A percentile compares a stretch with the other conserved stretches of the same genome.
phyloP scores from a whole-genome alignment of 92 coral and sea anemone species.

The Palythoa heliodiscus region DNA sequence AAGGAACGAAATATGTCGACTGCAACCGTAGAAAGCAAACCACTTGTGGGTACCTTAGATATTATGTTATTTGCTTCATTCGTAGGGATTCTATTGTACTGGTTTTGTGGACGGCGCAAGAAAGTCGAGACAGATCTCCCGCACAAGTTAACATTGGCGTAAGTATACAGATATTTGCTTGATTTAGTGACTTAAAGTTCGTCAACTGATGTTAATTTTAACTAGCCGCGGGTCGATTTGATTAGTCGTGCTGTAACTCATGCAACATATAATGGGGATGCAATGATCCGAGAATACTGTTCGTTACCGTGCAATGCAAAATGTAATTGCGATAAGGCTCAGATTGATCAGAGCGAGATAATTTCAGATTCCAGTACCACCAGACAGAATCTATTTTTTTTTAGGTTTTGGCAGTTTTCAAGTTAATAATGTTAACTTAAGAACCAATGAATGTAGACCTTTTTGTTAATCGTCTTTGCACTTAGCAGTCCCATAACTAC shows the following conservation, averaged over 20 bases:
- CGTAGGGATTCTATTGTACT: slow-evolving; percentile 81
- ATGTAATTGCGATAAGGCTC: no score
- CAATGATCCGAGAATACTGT: no score
- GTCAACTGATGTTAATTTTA: not conserved
- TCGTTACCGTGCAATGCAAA: no score
- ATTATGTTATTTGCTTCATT: slow-evolving; percentile 88
- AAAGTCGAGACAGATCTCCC: slow-evolving; percentile 68
- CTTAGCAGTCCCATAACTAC: no score
- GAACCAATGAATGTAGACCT: no score
- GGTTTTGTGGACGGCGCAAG: slow-evolving; percentile 89
- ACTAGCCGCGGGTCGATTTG: not conserved
- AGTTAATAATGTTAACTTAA: no score
- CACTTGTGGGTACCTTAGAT: slow-evolving; percentile 84
- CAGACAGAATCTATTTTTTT: no score
- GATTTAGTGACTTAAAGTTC: not conserved
- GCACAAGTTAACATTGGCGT: slow-evolving; percentile 75
- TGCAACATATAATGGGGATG: no score
- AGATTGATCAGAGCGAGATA: no score
- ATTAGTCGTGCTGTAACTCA: not conserved
- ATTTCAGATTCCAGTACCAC: no score
- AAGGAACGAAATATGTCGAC: slow-evolving; percentile 56
- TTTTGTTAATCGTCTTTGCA: no score
- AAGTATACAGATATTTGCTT: slow-evolving; percentile 37
- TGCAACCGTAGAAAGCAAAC: slow-evolving; percentile 59
- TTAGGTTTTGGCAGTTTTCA: no score